Evolutionary conservation across 2,888 invertebrate species (phyloP), one percentile per base, ranked within the genome.

Genomic region (Ametastegia equiseti): DNA sequence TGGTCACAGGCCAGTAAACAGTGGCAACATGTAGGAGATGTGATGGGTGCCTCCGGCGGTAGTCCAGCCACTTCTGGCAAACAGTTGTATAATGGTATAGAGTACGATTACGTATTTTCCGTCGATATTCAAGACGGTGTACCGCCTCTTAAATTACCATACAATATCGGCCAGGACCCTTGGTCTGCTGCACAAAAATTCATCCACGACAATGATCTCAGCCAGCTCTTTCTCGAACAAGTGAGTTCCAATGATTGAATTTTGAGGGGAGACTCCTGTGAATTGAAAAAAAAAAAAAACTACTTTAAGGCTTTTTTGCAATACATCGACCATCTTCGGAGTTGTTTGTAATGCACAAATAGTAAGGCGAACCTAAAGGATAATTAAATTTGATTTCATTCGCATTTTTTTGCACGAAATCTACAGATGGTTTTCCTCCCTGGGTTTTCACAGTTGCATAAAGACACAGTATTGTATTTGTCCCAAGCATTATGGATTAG

Each of bases 101-200:
- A 97, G 88, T 99, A 98, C 89, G 99, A 99, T 92, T 98, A 95
- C 92, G 98, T 99, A 39, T 99, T 99, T 91, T 96, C 95, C 84
- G 97, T 99, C n/a, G 98, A 98, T 88, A 96, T 99, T 80, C 97
- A 98, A 88, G 98, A 98, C 88, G 97, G 97, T 0, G 95, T 95
- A 71, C 97, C 97, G 0, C 95, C 97, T 0, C 93, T 98, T 23
- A 98, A 99, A 91, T 93, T 99, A 84, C 98, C 98, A 0, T 99
- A 96, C 91, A 98, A 99, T 92, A 94, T 94, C 82, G 95, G 94
- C 27, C 97, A 99, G 85, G 98, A 99, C 92, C 98, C 98, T 0
- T 99, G 98, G 96, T 93, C 94, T 78, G 97, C 96, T 0, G 98
- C 99, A 0, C 97, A 99, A 90, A 93, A 94, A 39, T 99, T 99